Evolutionary conservation across 2,797 vertebrate species (phyloP).

Genomic region (Sebastes iracundus): DNA sequence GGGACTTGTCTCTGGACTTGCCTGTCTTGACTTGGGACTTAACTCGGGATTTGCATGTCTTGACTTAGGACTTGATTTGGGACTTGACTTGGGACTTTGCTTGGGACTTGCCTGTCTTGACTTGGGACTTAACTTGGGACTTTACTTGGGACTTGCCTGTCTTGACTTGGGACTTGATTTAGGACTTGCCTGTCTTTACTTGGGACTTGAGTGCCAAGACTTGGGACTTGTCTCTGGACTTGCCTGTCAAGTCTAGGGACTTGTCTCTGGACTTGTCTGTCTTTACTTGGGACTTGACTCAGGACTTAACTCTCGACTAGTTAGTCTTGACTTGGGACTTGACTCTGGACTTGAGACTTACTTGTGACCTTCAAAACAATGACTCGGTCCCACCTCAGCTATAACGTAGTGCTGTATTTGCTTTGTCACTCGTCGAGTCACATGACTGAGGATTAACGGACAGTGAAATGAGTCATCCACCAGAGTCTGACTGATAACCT

Average conservation of each 20-base stretch:
- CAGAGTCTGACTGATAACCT: conserved; percentile 2
- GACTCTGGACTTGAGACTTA: not conserved
- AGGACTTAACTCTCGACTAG: too few species aligned
- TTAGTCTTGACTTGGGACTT: not conserved
- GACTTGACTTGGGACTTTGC: too few species aligned
- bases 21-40: too few species aligned
- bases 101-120: too few species aligned
- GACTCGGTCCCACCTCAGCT: not conserved
- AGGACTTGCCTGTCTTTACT: not conserved
- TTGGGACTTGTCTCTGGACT: not conserved
- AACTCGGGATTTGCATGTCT: accelerated
- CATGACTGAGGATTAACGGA: conserved; percentile 7
- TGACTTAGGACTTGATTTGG: accelerated
- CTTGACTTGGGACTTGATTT: not conserved
- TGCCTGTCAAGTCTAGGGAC: too few species aligned
- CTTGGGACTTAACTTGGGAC: not conserved
- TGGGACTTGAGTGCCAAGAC: too few species aligned
- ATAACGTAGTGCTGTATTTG: not conserved
- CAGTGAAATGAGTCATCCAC: not conserved
- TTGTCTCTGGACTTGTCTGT: too few species aligned
- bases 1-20: too few species aligned
- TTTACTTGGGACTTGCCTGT: not conserved
- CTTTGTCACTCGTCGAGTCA: not conserved
- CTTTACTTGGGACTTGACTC: too few species aligned
- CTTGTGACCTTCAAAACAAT: not conserved